Conservation (phyloP, 2,888 invertebrate genomes). For the Itoplectis maculator region DNA sequence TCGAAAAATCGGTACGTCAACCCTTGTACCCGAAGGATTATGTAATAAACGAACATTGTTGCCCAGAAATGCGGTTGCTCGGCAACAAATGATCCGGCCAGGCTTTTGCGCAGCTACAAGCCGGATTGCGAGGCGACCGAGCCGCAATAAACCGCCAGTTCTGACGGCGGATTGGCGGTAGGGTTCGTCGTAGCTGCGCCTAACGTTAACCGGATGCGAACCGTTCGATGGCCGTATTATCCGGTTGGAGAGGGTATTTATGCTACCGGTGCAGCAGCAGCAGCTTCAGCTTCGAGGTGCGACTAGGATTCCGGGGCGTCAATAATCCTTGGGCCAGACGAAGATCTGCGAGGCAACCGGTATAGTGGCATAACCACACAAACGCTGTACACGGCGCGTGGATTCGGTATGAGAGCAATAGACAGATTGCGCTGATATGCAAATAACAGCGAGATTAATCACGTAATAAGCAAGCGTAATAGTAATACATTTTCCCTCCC, state of each 20-base stretch:
- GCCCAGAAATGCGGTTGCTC: no score
- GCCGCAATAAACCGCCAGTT: background rate
- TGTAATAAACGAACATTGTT: no score
- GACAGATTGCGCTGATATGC: background rate
- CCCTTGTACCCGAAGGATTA: no score
- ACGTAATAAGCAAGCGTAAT: background rate
- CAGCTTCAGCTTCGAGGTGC: background rate
- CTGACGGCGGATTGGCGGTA: background rate
- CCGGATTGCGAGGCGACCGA: background rate
- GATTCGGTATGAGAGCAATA: conserved; percentile 1
- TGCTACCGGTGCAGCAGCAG: background rate
- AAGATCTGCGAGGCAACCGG: conserved; percentile 39
- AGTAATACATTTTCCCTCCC: background rate
- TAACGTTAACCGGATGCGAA: conserved; percentile 9
- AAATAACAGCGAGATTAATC: conserved; percentile 19
- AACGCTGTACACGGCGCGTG: conserved; percentile 18
- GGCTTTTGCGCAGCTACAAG: background rate
- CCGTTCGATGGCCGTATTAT: conserved; percentile 39
- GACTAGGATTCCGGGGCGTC: conserved; percentile 45
- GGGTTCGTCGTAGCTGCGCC: background rate
- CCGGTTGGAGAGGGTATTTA: conserved; percentile 38
- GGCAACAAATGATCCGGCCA: no score
- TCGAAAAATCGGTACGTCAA: no score
- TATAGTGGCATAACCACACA: conserved; percentile 36
- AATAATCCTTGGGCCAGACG: conserved; percentile 67